Evolutionary conservation across 2,888 invertebrate genomes (phyloP).

Genomic region (Noctua janthina): DNA sequence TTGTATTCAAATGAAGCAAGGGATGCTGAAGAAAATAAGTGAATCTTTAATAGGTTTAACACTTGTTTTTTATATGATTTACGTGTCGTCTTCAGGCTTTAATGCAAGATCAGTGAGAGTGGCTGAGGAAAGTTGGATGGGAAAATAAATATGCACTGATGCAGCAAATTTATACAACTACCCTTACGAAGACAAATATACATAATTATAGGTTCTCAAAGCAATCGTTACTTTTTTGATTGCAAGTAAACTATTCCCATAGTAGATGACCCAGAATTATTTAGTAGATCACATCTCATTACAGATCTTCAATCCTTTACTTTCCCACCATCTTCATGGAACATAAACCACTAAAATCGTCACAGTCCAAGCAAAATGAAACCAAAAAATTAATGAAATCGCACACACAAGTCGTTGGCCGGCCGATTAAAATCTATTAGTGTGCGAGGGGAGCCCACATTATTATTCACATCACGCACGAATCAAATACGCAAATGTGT

Average conservation of each 20-base stretch:
- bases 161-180: background rate
- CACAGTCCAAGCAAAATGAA: conserved; percentile 55
- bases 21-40: conserved; percentile 1
- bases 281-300: background rate
- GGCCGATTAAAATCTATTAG: conserved; percentile 89
- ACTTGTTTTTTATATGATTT: conserved; percentile 14
- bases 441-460: conserved; percentile 81
- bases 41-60: conserved; percentile 2
- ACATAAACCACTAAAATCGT: conserved; percentile 45
- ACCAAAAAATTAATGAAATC: conserved; percentile 69
- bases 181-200: background rate
- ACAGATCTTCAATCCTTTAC: background rate
- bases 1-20: conserved; percentile 42
- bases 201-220: background rate
- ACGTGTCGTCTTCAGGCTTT: conserved; percentile 19
- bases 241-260: background rate
- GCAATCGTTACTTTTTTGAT: background rate
- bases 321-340: background rate
- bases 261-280: background rate
- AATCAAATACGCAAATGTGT: conserved; percentile 87
- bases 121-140: background rate
- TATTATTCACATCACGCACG: conserved; percentile 89
- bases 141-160: background rate
- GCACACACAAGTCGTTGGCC: conserved; percentile 75
- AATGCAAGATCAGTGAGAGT: conserved; percentile 11